Conservation (phyloP, 2,888 invertebrate genomes). For the Anarsia innoxiella region DNA sequence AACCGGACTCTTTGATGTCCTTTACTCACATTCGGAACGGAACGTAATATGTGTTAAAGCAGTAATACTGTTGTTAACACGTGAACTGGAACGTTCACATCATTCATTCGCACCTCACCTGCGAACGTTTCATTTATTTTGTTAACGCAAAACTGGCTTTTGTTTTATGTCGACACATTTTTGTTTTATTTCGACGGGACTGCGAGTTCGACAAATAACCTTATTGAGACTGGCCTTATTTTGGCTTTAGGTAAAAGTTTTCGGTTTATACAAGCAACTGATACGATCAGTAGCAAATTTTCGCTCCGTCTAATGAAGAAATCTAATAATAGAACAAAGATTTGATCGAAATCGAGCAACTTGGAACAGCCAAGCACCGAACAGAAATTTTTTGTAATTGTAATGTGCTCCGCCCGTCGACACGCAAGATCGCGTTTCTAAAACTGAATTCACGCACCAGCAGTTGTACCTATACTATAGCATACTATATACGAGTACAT, state of each 20-base stretch:
- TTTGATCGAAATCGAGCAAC: conserved; percentile 28
- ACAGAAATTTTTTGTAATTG: conserved; percentile 53
- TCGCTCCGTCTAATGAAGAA: neutral
- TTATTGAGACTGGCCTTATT: neutral
- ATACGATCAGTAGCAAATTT: too few species aligned
- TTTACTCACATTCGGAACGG: conserved; percentile 32
- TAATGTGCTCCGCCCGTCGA: conserved; percentile 62
- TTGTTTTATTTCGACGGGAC: too few species aligned
- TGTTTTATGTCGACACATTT: neutral
- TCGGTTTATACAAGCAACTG: too few species aligned
- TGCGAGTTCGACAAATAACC: neutral
- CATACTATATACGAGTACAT: neutral
- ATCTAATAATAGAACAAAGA: too few species aligned
- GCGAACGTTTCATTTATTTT: conserved; percentile 12
- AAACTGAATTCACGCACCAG: conserved; percentile 23
- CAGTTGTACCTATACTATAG: conserved; percentile 2
- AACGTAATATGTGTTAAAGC: conserved; percentile 28
- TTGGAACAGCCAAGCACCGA: conserved; percentile 13
- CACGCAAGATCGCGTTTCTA: conserved; percentile 70
- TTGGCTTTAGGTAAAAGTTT: too few species aligned
- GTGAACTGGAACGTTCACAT: conserved; percentile 28
- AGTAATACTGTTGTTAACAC: conserved; percentile 35
- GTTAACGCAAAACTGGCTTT: conserved; percentile 4
- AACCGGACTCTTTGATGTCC: conserved; percentile 55
- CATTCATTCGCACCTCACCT: conserved; percentile 25